These are phyloP conservation scores for Picathartes gymnocephalus DNA, from an alignment of 2,113 vertebrate genomes.

Conservation along the genomic window DNA sequence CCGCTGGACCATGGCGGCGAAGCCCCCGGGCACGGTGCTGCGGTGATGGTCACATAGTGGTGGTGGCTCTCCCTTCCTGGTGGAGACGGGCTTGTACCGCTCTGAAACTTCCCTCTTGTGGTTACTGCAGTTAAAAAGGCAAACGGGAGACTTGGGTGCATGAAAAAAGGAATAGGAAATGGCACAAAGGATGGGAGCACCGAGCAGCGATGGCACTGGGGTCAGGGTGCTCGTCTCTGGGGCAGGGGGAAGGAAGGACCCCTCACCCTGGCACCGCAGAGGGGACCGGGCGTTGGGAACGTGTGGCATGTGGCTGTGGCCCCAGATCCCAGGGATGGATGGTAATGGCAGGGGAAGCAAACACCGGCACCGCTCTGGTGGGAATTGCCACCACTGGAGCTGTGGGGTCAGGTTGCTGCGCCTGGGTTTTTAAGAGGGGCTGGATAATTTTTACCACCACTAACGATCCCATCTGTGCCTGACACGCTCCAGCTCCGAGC, in stretches of 20 bases:
- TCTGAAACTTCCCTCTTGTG: conserved; percentile 63
- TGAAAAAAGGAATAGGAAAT: not conserved
- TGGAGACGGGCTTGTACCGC: not conserved
- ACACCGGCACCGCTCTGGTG: rapidly evolving
- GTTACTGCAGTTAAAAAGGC: conserved; percentile 37
- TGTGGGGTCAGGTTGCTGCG: not conserved
- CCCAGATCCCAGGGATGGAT: not conserved
- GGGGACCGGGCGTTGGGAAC: not conserved
- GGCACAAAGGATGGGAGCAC: not conserved
- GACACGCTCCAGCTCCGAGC: conserved; percentile 25
- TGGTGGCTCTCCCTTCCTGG: not conserved
- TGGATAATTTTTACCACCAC: conserved; percentile 27
- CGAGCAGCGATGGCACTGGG: not conserved
- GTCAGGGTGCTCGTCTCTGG: not conserved
- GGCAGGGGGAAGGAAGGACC: not conserved
- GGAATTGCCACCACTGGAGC: not conserved
- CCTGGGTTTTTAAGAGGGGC: conserved; percentile 30
- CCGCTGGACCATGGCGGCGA: not conserved
- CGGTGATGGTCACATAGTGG: not conserved
- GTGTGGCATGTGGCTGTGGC: rapidly evolving
- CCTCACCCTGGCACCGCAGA: not conserved
- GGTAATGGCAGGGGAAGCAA: not conserved
- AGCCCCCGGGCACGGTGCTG: not conserved
- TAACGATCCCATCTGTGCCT: conserved; percentile 24
- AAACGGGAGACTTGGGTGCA: not conserved